Evolutionary conservation across 2,888 invertebrate species (phyloP).

Genomic region (Apoda limacodes): DNA sequence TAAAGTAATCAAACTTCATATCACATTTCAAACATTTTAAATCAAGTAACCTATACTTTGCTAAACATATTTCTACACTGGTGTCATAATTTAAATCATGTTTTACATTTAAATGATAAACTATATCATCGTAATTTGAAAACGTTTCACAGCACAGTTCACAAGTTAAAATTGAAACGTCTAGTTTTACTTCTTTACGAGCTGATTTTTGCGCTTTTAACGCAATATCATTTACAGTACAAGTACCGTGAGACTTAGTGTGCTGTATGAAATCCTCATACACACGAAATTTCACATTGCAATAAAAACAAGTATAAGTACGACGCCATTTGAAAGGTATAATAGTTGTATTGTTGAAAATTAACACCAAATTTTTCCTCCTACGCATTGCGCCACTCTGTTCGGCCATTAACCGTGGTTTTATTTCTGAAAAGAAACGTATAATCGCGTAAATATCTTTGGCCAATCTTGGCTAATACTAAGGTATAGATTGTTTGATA

Average conservation of each 20-base stretch:
- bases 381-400: conserved; percentile 21
- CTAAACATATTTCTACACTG: conserved; percentile 1
- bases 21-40: conserved; percentile 15
- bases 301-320: conserved; percentile 23
- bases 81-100: conserved; percentile 10
- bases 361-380: conserved; percentile 23
- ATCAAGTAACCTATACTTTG: conserved; percentile 11
- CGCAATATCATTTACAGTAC: conserved; percentile 13
- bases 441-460: too few species aligned
- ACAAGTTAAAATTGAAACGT: conserved; percentile 17
- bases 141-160: conserved; percentile 16
- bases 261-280: conserved; percentile 23
- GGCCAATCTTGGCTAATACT: too few species aligned
- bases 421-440: conserved; percentile 31
- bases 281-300: conserved; percentile 18
- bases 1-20: conserved; percentile 5
- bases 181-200: conserved; percentile 15
- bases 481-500: too few species aligned
- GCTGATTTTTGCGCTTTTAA: conserved; percentile 9
- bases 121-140: conserved; percentile 15
- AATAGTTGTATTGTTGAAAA: conserved; percentile 25
- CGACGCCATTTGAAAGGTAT: conserved; percentile 27
- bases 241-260: conserved; percentile 23
- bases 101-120: conserved; percentile 17
- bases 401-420: conserved; percentile 20